Evolutionary conservation across 2,113 vertebrate species (phyloP).

Genomic region (Oxyruncus cristatus): DNA sequence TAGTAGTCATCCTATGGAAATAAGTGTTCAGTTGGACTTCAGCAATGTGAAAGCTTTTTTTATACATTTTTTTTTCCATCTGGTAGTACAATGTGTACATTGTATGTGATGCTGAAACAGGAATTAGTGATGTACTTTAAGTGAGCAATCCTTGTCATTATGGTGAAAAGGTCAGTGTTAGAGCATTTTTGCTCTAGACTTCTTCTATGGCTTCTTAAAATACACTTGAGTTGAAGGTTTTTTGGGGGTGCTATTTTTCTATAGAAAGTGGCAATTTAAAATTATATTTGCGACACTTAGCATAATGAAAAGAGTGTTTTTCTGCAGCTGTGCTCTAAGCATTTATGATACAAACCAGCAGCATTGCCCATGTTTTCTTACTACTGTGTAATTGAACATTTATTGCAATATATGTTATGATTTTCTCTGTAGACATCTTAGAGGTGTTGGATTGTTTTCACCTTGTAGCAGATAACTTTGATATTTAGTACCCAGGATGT

Average conservation of each 20-base stretch:
- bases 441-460: neutral
- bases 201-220: constrained; percentile 5
- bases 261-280: neutral
- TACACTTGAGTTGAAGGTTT: neutral
- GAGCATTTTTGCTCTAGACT: neutral
- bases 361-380: neutral
- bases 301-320: neutral
- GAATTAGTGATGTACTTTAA: neutral
- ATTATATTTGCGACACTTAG: neutral
- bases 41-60: neutral
- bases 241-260: neutral
- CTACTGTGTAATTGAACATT: neutral
- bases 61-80: constrained; percentile 26
- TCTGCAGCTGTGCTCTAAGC: neutral
- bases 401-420: neutral
- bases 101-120: neutral
- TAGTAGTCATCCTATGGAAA: constrained; percentile 59
- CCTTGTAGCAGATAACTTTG: neutral
- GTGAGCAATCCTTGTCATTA: constrained; percentile 13
- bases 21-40: constrained; percentile 57
- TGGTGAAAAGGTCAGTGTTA: neutral
- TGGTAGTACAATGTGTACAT: neutral
- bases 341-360: neutral
- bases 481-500: neutral
- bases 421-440: neutral